These are phyloP conservation scores for Argyresthia goedartella DNA, from an alignment of 2,888 invertebrate genomes.

Conservation along the genomic window DNA sequence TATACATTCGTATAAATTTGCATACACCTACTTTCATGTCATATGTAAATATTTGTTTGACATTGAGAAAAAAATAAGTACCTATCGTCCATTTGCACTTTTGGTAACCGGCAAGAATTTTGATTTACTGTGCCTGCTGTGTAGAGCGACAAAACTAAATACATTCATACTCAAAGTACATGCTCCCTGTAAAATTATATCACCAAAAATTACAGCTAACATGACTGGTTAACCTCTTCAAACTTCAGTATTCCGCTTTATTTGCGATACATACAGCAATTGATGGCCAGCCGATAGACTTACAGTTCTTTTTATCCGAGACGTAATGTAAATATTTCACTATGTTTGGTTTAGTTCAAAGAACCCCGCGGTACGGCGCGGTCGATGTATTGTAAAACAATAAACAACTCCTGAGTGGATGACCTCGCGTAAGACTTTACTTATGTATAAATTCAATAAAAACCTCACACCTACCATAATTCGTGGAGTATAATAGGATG, in stretches of 20 bases:
- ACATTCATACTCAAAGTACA: background rate
- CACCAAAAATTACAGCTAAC: background rate
- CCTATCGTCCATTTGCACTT: too few species aligned
- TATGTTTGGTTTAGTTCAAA: slow-evolving; percentile 46
- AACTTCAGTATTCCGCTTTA: slow-evolving; percentile 26
- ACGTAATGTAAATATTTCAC: slow-evolving; percentile 46
- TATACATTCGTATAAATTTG: too few species aligned
- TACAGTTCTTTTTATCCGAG: slow-evolving; percentile 44
- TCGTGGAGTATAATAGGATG: too few species aligned
- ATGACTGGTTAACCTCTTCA: background rate
- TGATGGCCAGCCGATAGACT: slow-evolving; percentile 53
- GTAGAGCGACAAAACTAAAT: too few species aligned
- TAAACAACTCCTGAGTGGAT: slow-evolving; percentile 33
- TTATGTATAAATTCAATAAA: slow-evolving; percentile 9
- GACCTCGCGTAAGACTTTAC: slow-evolving; percentile 31
- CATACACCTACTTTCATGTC: too few species aligned
- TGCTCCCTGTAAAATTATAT: background rate
- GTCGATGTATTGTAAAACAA: slow-evolving; percentile 42
- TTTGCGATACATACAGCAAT: slow-evolving; percentile 32
- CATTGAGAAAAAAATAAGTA: too few species aligned
- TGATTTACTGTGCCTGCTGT: too few species aligned
- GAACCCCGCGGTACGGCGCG: slow-evolving; percentile 34
- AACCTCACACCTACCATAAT: too few species aligned
- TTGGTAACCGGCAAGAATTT: too few species aligned
- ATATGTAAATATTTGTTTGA: too few species aligned